Evolutionary conservation across 2,113 vertebrate species (phyloP).

Genomic region (Cyphomyrus plagiostoma): DNA sequence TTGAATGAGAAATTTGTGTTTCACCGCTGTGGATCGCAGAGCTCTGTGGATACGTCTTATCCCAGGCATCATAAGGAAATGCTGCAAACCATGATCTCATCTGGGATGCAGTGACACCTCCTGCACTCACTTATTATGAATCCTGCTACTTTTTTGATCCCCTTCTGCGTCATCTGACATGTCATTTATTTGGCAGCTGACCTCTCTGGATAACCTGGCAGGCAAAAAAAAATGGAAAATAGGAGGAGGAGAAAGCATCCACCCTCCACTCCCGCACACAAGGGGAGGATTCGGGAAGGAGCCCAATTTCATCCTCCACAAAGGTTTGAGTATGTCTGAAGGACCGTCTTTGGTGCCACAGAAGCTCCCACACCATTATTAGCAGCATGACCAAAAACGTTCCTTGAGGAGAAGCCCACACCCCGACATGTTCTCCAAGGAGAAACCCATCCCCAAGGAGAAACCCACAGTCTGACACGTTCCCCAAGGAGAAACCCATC

Average conservation of each 20-base stretch:
- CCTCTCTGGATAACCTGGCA: not conserved
- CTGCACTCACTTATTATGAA: not conserved
- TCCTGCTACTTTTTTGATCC: not conserved
- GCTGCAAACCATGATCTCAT: not conserved
- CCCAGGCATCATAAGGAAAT: not conserved
- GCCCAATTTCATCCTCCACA: not conserved
- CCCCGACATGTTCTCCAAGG: not conserved
- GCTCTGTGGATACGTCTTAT: not conserved
- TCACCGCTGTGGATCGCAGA: not conserved
- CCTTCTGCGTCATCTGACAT: not conserved
- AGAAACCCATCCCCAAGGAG: no score
- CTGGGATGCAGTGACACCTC: not conserved
- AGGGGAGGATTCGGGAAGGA: not conserved
- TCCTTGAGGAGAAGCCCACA: not conserved
- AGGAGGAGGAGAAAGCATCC: not conserved
- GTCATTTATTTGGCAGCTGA: not conserved
- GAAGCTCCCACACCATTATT: not conserved
- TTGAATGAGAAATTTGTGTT: conserved; percentile 2
- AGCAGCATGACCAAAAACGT: not conserved
- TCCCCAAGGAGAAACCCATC: no score
- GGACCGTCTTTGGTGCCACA: not conserved
- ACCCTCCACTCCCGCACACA: not conserved
- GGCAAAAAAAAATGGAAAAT: not conserved
- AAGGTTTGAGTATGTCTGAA: not conserved
- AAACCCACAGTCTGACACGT: not conserved